Percentiles rank a stretch among this genome's conserved stretches.
Conservation (phyloP, 30 jellyfish, hydroid and myxozoan genomes). For the Aurelia coerulea region DNA sequence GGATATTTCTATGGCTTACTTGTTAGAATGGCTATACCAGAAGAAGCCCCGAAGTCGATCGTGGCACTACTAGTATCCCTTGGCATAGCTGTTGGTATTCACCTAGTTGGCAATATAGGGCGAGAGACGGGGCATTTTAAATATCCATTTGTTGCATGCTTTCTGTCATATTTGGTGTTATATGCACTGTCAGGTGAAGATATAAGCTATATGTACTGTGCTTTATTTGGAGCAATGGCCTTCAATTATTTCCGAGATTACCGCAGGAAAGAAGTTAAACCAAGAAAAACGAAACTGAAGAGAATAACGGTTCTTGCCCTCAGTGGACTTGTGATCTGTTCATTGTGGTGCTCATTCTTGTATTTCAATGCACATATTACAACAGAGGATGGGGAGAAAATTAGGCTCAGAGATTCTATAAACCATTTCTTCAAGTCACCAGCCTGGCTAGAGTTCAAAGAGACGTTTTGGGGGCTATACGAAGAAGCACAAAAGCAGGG, state of each 20-base stretch:
- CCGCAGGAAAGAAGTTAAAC: constrained; percentile 35
- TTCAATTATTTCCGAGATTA: constrained; percentile 84
- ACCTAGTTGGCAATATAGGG: constrained; percentile 93
- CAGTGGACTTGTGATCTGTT: constrained; percentile 71
- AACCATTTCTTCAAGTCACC: constrained; percentile 96
- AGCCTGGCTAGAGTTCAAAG: constrained; percentile 97
- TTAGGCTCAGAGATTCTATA: constrained; percentile 88
- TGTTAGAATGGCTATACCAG: constrained; percentile 88
- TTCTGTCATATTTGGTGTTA: constrained; percentile 40
- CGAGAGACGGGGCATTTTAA: constrained; percentile 83
- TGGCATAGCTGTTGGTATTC: constrained; percentile 92
- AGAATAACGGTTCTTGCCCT: constrained; percentile 74
- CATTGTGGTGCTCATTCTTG: constrained; percentile 91
- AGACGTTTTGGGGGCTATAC: constrained; percentile 87
- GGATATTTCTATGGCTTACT: constrained; percentile 93
- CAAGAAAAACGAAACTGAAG: constrained; percentile 43
- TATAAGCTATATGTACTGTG: constrained; percentile 92
- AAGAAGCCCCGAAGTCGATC: constrained; percentile 69
- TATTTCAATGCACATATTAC: constrained; percentile 96
- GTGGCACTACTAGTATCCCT: constrained; percentile 71
- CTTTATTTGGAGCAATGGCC: constrained; percentile 75
- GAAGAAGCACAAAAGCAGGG: constrained; percentile 95
- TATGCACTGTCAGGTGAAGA: constrained; percentile 63
- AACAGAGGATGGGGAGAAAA: constrained; percentile 94
- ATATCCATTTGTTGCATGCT: constrained; percentile 75